Conservation (phyloP, 2,113 vertebrate genomes). For the Phrynosoma platyrhinos region DNA sequence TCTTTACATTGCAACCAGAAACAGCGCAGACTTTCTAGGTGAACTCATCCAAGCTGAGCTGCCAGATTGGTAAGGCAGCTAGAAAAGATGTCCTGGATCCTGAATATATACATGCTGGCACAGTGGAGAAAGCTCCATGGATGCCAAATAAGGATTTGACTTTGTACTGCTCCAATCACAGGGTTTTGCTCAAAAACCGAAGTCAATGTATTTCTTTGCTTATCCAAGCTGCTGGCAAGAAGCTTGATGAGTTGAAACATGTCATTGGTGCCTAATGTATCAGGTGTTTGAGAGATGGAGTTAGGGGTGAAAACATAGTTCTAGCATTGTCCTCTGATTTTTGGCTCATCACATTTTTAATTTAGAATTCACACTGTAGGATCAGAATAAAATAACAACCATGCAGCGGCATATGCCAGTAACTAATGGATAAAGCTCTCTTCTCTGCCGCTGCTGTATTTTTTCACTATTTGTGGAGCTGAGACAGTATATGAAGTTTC, state of each 20-base stretch:
- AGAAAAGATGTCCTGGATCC: slow-evolving; percentile 19
- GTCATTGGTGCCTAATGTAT: slow-evolving; percentile 53
- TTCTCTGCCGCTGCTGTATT: slow-evolving; percentile 50
- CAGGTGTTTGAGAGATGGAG: background rate
- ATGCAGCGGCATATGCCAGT: background rate
- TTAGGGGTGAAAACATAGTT: slow-evolving; percentile 1
- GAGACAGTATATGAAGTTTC: slow-evolving; percentile 26
- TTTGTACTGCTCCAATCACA: slow-evolving; percentile 47
- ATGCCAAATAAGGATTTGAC: slow-evolving; percentile 32
- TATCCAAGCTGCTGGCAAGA: slow-evolving; percentile 42
- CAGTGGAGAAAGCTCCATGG: background rate
- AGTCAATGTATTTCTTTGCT: slow-evolving; percentile 40
- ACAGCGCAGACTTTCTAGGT: slow-evolving; percentile 14
- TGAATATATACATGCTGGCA: slow-evolving; percentile 31
- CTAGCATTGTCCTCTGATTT: slow-evolving; percentile 25
- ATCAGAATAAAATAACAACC: slow-evolving; percentile 39
- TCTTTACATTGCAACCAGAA: slow-evolving; percentile 20
- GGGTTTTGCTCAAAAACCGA: slow-evolving; percentile 44
- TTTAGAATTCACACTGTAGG: slow-evolving; percentile 38
- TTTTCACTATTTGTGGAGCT: slow-evolving; percentile 55
- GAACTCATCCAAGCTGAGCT: slow-evolving; percentile 10
- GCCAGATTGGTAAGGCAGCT: slow-evolving; percentile 13
- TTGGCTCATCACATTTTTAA: slow-evolving; percentile 50
- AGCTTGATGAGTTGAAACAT: slow-evolving; percentile 36
- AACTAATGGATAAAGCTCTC: slow-evolving; percentile 20